Conservation (phyloP, 2,113 vertebrate genomes). For the Strigops habroptila region DNA sequence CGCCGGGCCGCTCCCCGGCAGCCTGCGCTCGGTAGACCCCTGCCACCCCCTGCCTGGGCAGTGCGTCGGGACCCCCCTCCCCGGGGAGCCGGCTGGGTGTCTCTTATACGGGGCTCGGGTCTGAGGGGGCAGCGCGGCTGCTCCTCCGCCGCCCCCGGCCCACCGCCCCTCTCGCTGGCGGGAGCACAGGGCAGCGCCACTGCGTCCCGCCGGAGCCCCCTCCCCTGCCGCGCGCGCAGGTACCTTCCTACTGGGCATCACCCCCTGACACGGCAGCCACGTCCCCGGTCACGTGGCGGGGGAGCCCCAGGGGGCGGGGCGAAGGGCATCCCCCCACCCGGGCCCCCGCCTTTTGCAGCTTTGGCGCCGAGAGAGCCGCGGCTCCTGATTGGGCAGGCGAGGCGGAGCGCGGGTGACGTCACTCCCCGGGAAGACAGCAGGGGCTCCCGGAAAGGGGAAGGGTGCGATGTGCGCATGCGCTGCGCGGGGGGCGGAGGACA, state of each 20-base stretch:
- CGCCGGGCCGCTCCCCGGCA: neutral
- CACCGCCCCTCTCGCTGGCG: no score
- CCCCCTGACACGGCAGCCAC: neutral
- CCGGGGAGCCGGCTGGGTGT: no score
- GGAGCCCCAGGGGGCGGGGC: neutral
- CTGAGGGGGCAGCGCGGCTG: neutral
- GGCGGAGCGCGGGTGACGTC: fast-evolving
- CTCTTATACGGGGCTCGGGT: no score
- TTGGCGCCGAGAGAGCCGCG: neutral
- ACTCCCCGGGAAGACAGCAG: fast-evolving
- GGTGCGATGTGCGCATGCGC: fast-evolving
- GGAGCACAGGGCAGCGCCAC: no score
- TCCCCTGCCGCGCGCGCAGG: neutral
- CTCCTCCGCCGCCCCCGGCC: neutral
- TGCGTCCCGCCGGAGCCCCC: neutral
- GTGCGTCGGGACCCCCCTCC: neutral
- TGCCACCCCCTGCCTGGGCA: neutral
- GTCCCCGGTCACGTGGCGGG: neutral
- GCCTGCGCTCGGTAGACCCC: neutral
- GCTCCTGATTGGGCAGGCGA: neutral
- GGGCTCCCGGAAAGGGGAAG: fast-evolving
- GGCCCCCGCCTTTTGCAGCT: neutral
- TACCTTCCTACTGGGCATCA: constrained; percentile 51
- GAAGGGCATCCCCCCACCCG: neutral
- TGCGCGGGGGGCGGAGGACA: fast-evolving